Evolutionary conservation across 2,888 invertebrate species (phyloP), one percentile per base, ranked within the genome.

Genomic region (Tenthredo scrophulariae): DNA sequence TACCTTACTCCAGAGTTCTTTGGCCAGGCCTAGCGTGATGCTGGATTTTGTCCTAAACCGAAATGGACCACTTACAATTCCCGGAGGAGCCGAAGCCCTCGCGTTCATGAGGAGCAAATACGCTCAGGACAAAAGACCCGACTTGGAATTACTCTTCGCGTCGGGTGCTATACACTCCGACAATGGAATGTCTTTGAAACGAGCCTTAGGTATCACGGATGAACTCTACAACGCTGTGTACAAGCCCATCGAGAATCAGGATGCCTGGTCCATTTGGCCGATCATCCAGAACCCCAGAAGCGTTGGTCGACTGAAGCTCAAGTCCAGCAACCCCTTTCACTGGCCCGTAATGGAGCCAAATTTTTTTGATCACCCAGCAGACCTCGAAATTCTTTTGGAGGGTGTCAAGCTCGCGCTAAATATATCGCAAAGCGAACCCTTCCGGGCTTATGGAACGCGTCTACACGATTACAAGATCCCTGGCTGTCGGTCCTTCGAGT

Each of bases 331-430:
- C 91, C 97, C 97, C 0, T 95, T 95, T 88, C 94, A 95, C 0
- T 95, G 96, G 89, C 97, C 98, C 0, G 93, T 95, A n/a, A 94
- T 98, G 84, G 95, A 97, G 88, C 97, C 97, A 0, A 97, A 97
- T 91, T 99, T 98, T 92, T 95, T 98, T 90, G 94, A 96, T 0
- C 95, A 97, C 90, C 94, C 94, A 5, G 94, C 90, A 0, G 93
- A 93, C 80, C 15, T 93, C 1, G 93, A 93, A 74, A 91, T 92
- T n/a, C 88, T 93, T 33, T 84, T 94, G 15, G 94, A 93, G 82
- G 94, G 94, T 1, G 87, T 96, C 67, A 96, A 96, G 87, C 95
- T 94, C 89, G 94, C 94, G 0, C 94, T 95, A 72, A 93, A 93
- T 46, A 91, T 96, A 46, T 93, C 94, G 6, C 90, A 92, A 86